phyloP scores from a whole-genome alignment of 2,797 vertebrate species.

The Pipistrellus kuhlii region DNA sequence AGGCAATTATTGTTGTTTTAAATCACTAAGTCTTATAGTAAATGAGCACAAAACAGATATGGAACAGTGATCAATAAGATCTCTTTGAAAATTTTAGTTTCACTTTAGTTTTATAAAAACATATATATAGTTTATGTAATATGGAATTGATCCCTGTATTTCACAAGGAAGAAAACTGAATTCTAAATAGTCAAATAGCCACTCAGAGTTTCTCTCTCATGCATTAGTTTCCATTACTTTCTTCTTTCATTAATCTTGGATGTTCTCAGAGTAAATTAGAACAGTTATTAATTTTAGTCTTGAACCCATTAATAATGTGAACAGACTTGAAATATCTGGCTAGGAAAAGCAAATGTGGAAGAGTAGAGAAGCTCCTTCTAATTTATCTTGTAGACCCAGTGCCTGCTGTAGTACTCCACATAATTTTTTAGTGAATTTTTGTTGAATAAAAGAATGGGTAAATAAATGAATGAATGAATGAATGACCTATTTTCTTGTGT shows the following conservation, averaged over 20 bases:
- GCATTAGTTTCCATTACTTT: not conserved
- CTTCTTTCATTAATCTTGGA: slow-evolving; percentile 15
- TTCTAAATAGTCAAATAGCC: not conserved
- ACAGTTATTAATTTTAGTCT: slow-evolving; percentile 23
- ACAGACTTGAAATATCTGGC: not conserved
- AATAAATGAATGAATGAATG: not conserved
- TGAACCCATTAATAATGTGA: not conserved
- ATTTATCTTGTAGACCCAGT: not conserved
- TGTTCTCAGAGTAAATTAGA: slow-evolving; percentile 40
- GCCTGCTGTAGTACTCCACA: not conserved
- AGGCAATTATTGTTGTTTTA: not conserved
- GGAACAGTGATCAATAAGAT: not conserved
- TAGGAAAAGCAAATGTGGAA: not conserved
- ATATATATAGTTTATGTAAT: not conserved
- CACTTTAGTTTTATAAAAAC: slow-evolving; percentile 9
- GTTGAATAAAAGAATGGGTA: not conserved
- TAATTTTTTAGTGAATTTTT: not conserved
- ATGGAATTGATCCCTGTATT: not conserved
- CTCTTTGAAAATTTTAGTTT: not conserved
- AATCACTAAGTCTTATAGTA: not conserved
- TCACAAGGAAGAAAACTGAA: slow-evolving; percentile 48
- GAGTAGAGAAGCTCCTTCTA: not conserved
- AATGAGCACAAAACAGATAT: not conserved
- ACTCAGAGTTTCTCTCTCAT: not conserved
- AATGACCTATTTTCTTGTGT: not conserved